Base-by-base conservation (phyloP, 2,113 vertebrate genomes). In the Elephantulus edwardii region DNA sequence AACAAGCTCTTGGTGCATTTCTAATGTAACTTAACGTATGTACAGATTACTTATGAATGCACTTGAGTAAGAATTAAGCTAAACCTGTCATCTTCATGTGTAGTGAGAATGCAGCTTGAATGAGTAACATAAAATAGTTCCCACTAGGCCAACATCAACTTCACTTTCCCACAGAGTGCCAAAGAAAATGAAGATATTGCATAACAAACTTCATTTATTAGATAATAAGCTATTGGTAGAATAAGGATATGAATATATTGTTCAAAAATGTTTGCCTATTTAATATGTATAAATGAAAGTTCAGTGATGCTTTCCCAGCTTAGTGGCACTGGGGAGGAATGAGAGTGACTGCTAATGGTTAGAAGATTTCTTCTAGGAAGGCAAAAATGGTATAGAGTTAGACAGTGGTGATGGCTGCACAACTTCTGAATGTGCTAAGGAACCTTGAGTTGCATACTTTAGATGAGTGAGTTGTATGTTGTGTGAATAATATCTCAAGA, bases 171-270 rank as follows among this genome's bases (percentile, higher is more conserved):
- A 66, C 28, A 35, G 64, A 84, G n/a, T 78, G 24, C 71, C 40
- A 85, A 30, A 74, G 58, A n/a, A 91, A 86, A 68, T 78, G 66
- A 50, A 79, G 71, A 79, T 48, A 83, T 66, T n/a, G n/a, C n/a
- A n/a, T n/a, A n/a, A n/a, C n/a, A n/a, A n/a, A n/a, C n/a, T n/a
- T n/a, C n/a, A n/a, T n/a, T n/a, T n/a, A n/a, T n/a, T 79, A 91
- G 40, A 28, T 75, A 40, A 81, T 83, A 79, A 86, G 46, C 64
- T 82, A 38, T 64, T 94, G 72, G 62, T 44, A 42, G 64, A 91
- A 85, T 83, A 71, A 84, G n/a, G 89, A 78, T 64, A 79, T 44
- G 86, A 90, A 62, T 90, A 62, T 89, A 93, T 79, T 92, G 72
- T 48, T 91, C 30, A 72, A 83, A 91, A 88, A 22, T 48, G 9